Conservation (phyloP, 30 jellyfish, hydroid and myxozoan species). For the Hydractinia echinata region DNA sequence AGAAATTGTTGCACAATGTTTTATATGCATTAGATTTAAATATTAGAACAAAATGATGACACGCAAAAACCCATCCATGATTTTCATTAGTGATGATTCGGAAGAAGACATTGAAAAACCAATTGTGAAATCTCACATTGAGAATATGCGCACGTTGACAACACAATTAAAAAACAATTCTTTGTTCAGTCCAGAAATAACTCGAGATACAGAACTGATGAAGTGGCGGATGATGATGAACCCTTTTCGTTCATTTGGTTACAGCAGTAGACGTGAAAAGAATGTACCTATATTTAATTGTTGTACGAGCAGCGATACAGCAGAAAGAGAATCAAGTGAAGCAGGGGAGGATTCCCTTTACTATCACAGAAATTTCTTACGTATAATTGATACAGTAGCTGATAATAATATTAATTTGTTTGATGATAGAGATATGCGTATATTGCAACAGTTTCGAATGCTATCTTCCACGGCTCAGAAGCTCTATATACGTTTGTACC, state of each 20-base stretch:
- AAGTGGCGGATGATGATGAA: slow-evolving; percentile 1
- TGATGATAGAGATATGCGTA: slow-evolving; percentile 32
- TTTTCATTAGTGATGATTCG: too few relatives aligned
- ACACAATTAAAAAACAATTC: too few relatives aligned
- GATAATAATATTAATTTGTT: slow-evolving; percentile 35
- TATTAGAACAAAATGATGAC: too few relatives aligned
- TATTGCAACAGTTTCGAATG: slow-evolving; percentile 12
- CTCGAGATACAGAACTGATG: not conserved
- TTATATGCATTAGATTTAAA: too few relatives aligned
- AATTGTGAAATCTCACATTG: too few relatives aligned
- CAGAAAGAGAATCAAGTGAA: not conserved
- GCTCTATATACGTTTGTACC: slow-evolving; percentile 62
- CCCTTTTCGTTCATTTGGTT: slow-evolving; percentile 19
- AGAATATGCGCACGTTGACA: too few relatives aligned
- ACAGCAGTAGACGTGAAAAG: not conserved
- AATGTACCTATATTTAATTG: not conserved
- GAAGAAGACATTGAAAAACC: too few relatives aligned
- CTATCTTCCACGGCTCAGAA: slow-evolving; percentile 36
- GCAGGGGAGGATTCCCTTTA: slow-evolving; percentile 41
- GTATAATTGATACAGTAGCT: slow-evolving; percentile 33
- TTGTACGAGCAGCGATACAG: not conserved
- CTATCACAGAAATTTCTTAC: slow-evolving; percentile 49
- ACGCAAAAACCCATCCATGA: too few relatives aligned
- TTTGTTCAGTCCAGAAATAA: not conserved
- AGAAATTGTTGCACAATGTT: too few relatives aligned